These are phyloP conservation scores for Lophius americanus DNA, from an alignment of 2,797 vertebrate species.

Conservation along the genomic window DNA sequence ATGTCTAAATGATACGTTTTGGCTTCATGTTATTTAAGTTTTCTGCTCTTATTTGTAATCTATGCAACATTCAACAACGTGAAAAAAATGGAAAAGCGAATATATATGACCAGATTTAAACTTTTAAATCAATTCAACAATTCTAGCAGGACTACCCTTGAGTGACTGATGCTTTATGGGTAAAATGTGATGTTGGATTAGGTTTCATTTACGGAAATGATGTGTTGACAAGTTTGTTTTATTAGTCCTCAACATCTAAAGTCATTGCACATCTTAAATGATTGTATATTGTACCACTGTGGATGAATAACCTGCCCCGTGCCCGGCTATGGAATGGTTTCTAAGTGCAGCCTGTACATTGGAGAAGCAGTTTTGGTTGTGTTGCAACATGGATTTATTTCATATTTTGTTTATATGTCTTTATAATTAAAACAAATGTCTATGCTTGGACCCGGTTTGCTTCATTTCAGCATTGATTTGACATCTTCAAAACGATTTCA, in stretches of 20 bases:
- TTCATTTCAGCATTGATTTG: slow-evolving; percentile 45
- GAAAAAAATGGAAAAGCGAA: slow-evolving; percentile 36
- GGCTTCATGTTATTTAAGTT: slow-evolving; percentile 44
- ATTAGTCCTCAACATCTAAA: slow-evolving; percentile 32
- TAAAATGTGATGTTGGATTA: slow-evolving; percentile 54
- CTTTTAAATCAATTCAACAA: slow-evolving; percentile 18
- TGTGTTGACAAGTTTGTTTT: slow-evolving; percentile 64
- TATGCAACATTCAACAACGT: slow-evolving; percentile 81
- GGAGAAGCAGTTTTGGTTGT: slow-evolving; percentile 76
- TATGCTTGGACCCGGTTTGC: slow-evolving; percentile 75
- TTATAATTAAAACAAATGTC: slow-evolving; percentile 90
- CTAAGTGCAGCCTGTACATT: slow-evolving; percentile 62
- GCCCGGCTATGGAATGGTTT: slow-evolving; percentile 62
- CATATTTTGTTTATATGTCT: slow-evolving; percentile 93
- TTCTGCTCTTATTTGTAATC: slow-evolving; percentile 74
- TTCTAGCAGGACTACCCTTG: slow-evolving; percentile 32
- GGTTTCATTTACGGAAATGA: slow-evolving; percentile 55
- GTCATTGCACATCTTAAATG: slow-evolving; percentile 83
- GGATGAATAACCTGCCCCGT: slow-evolving; percentile 68
- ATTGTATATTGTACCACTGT: slow-evolving; percentile 87
- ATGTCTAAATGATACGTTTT: slow-evolving; percentile 46
- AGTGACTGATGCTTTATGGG: slow-evolving; percentile 51
- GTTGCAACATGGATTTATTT: slow-evolving; percentile 87
- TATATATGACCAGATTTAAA: slow-evolving; percentile 43
- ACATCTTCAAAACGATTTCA: neutral